phyloP scores from a whole-genome alignment of 2,113 vertebrate genomes.

The Oreochromis niloticus region DNA sequence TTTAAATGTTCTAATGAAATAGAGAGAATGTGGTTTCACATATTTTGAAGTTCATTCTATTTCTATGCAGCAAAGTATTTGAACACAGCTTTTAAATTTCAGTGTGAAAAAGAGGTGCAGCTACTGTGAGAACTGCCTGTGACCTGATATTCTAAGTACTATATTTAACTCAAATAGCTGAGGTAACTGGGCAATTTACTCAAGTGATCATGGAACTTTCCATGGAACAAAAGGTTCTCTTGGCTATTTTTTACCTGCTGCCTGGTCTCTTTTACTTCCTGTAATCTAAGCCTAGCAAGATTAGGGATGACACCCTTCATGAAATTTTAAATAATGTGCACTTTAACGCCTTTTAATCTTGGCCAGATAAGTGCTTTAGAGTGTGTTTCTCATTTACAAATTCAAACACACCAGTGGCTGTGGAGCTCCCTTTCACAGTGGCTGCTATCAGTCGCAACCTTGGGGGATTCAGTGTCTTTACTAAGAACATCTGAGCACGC shows the following conservation, averaged over 20 bases:
- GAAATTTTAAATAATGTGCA: not conserved
- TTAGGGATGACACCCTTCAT: not conserved
- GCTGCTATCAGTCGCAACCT: not conserved
- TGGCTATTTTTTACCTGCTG: not conserved
- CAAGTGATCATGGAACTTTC: not conserved
- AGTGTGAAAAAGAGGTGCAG: not conserved
- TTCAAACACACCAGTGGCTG: not conserved
- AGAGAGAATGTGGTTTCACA: not conserved
- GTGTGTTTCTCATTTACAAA: not conserved
- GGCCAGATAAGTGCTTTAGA: not conserved
- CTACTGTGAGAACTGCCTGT: not conserved
- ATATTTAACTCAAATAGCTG: not conserved
- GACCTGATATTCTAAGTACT: not conserved
- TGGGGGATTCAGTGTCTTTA: not conserved
- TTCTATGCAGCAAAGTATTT: not conserved
- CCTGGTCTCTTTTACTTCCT: not conserved
- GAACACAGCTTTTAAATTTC: not conserved
- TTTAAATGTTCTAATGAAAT: not conserved
- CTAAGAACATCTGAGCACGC: not conserved
- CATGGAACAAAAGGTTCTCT: not conserved
- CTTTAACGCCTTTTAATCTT: not conserved
- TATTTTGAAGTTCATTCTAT: not conserved
- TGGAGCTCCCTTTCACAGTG: not conserved
- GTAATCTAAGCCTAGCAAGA: not conserved
- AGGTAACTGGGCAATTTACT: not conserved